Percentiles rank a stretch among this genome's conserved stretches.
phyloP scores from a whole-genome alignment of 2,113 vertebrate species.

The Myocastor coypus region DNA sequence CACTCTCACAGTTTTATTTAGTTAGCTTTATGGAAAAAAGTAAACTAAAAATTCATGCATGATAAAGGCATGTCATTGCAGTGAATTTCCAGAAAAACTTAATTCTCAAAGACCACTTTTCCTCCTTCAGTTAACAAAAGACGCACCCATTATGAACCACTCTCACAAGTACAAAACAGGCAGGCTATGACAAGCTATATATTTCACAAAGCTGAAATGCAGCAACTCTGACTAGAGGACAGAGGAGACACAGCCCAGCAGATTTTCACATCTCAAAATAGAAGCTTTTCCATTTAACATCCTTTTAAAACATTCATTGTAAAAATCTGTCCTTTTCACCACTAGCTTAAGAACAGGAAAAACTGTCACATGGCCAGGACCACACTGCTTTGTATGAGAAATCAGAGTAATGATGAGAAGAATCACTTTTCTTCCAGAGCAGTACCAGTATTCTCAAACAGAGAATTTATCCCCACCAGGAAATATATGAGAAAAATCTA shows the following conservation, averaged over 20 bases:
- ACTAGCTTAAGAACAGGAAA: constrained; percentile 29
- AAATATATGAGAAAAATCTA: constrained; percentile 18
- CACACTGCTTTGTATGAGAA: not conserved
- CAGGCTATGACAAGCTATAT: not conserved
- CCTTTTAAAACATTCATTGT: not conserved
- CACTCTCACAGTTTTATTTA: not conserved
- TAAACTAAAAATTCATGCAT: not conserved
- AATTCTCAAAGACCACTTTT: not conserved
- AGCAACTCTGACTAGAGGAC: not conserved
- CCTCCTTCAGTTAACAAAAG: not conserved
- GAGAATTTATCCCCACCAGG: not conserved
- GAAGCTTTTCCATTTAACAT: not conserved
- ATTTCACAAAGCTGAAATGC: not conserved
- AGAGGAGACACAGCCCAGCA: not conserved
- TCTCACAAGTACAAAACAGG: not conserved
- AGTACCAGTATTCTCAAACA: not conserved
- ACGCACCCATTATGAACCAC: not conserved
- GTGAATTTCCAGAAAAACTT: not conserved
- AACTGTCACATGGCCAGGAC: not conserved
- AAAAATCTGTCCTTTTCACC: not conserved
- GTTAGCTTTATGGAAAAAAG: not conserved
- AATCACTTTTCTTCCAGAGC: not conserved
- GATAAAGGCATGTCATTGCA: not conserved
- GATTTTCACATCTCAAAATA: not conserved
- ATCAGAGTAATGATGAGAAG: not conserved